Base-by-base conservation (phyloP, 2,888 invertebrate genomes). In the Sinhomidia bicolor region DNA sequence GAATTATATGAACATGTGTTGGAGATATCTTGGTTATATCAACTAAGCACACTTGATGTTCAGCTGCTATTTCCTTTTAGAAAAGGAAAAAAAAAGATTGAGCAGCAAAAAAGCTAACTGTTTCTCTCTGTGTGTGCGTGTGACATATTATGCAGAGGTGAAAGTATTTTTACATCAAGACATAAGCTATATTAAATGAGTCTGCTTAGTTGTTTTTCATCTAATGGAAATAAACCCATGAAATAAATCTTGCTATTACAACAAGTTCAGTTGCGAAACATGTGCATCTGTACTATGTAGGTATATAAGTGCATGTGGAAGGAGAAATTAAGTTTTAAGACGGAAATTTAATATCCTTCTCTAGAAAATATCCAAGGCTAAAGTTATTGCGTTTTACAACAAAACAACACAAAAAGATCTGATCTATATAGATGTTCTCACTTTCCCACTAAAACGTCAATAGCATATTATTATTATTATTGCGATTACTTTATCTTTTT, bases 281-380 rank as follows among this genome's bases (percentile, higher is more conserved):
- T 71, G n/a, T n/a, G n/a, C n/a, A n/a, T n/a, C n/a, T n/a, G n/a
- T n/a, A n/a, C n/a, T n/a, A n/a, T n/a, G n/a, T n/a, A n/a, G n/a
- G n/a, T n/a, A n/a, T n/a, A n/a, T n/a, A n/a, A n/a, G n/a, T n/a
- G 68, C 20, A 20, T 10, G 68, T 41, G 68, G 41, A 12, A 6
- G 41, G 41, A 44, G 68, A 71, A 71, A 36, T 71, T 71, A 71
- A 71, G 68, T 65, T 65, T 65, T 65, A 71, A 71, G 68, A 71
- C 41, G 17, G 4, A 36, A 36, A 36, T 36, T 36, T 36, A 5
- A 36, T 36, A 7, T 36, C 36, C 57, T 57, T n/a, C 57, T 57
- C 60, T 23, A 36, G 36, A 36, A 36, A 36, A 36, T 5, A 54
- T n/a, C 54, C 54, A 54, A 32, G 6, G n/a, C n/a, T 12, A n/a